Conservation (phyloP, 92 coral and sea anemone species). For the Zoanthus sociatus region DNA sequence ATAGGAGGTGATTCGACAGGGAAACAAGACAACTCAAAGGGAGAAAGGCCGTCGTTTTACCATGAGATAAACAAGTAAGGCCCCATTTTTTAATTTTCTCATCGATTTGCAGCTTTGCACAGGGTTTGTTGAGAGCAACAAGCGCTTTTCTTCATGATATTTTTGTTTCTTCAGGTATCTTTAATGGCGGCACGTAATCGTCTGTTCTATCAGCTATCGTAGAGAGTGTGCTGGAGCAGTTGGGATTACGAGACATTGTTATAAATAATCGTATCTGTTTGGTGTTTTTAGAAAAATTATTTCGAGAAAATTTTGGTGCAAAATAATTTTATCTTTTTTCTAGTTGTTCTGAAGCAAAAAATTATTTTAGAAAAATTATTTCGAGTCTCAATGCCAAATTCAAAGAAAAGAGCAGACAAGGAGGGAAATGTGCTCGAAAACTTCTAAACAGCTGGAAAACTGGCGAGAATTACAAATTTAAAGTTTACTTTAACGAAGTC, state of each 20-base stretch:
- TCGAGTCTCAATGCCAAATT: background rate
- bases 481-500: background rate
- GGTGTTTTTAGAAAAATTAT: too few relatives aligned
- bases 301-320: too few relatives aligned
- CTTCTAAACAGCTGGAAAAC: background rate
- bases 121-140: background rate
- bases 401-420: background rate
- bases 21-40: background rate
- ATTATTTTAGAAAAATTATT: too few relatives aligned
- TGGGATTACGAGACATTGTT: background rate
- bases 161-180: background rate
- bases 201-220: slow-evolving; percentile 1
- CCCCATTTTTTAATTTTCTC: background rate
- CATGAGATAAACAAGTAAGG: background rate
- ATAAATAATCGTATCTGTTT: background rate
- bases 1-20: too few relatives aligned
- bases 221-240: slow-evolving; percentile 17
- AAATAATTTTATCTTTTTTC: too few relatives aligned
- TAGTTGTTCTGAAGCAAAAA: too few relatives aligned
- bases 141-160: background rate
- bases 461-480: slow-evolving; percentile 7
- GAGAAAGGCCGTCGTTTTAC: background rate
- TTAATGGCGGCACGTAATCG: background rate
- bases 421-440: background rate
- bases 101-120: background rate